A percentile compares a stretch with the other conserved stretches of the same genome.
phyloP scores from a whole-genome alignment of 1,140 invertebrate genomes.

The Lithobius niger region DNA sequence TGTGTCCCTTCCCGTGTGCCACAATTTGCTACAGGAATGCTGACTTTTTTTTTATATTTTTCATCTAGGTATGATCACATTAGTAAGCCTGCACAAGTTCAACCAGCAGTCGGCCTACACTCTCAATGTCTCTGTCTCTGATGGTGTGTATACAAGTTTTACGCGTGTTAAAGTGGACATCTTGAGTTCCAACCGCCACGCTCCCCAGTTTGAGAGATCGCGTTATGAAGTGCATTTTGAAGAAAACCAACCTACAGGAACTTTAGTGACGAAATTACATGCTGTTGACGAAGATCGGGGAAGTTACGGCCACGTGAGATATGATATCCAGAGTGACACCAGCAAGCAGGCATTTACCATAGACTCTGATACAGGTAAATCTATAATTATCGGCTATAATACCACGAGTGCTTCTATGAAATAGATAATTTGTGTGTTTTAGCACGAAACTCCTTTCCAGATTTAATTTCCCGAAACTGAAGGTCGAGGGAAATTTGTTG shows the following conservation, averaged over 20 bases:
- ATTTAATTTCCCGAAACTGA: too few relatives aligned
- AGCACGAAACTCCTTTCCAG: too few relatives aligned
- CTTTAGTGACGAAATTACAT: conserved; percentile 33
- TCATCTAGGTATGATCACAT: conserved; percentile 40
- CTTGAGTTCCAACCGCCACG: conserved; percentile 59
- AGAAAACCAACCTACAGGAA: conserved; percentile 33
- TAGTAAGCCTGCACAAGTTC: conserved; percentile 51
- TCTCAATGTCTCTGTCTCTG: conserved; percentile 78
- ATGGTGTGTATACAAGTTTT: conserved; percentile 68
- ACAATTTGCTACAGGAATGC: too few relatives aligned
- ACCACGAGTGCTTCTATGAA: too few relatives aligned
- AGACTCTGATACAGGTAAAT: conserved; percentile 45
- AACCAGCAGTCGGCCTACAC: conserved; percentile 45
- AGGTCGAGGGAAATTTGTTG: too few relatives aligned
- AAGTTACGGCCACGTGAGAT: conserved; percentile 60
- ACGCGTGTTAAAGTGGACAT: conserved; percentile 43
- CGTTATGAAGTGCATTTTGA: conserved; percentile 47
- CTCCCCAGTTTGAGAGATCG: conserved; percentile 58
- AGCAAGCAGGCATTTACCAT: conserved; percentile 63
- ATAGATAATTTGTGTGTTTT: too few relatives aligned
- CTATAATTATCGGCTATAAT: too few relatives aligned
- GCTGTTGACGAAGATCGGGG: conserved; percentile 69
- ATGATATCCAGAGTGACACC: conserved; percentile 63
- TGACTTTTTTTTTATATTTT: conserved; percentile 19
- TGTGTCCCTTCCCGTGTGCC: too few relatives aligned